Evolutionary conservation across 2,113 vertebrate species (phyloP).

Genomic region (Hippolais icterina): DNA sequence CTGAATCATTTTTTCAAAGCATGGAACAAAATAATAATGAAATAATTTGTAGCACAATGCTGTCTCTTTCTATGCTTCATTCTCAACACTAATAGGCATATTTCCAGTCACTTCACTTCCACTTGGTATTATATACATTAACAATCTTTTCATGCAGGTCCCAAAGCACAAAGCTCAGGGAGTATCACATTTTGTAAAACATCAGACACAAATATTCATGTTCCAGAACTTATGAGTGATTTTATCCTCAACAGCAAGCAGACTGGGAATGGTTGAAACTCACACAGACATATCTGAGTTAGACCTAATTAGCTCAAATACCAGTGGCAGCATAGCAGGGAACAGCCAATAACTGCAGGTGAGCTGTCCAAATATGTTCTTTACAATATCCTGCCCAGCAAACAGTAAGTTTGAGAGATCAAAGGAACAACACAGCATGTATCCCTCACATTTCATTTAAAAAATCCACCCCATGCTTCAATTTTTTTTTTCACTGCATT

Average conservation of each 20-base stretch:
- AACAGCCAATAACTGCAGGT: background rate
- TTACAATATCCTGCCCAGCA: background rate
- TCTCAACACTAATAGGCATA: background rate
- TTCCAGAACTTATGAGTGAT: background rate
- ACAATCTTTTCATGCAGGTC: background rate
- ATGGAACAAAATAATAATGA: background rate
- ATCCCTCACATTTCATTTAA: background rate
- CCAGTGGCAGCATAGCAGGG: background rate
- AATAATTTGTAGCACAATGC: background rate
- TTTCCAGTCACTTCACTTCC: background rate
- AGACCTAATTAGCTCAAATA: background rate
- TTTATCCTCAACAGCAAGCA: background rate
- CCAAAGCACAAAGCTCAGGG: background rate
- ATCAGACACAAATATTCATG: background rate
- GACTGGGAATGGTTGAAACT: background rate
- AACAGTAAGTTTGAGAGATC: background rate
- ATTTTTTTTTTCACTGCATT: background rate
- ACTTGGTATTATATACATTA: background rate
- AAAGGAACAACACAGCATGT: background rate
- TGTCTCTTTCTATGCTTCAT: background rate
- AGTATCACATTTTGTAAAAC: background rate
- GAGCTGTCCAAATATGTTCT: background rate
- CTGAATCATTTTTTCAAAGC: background rate
- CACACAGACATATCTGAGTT: background rate
- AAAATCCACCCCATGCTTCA: background rate